Evolutionary conservation across 1,140 invertebrate species (phyloP).

Genomic region (Sitobion miscanthi): DNA sequence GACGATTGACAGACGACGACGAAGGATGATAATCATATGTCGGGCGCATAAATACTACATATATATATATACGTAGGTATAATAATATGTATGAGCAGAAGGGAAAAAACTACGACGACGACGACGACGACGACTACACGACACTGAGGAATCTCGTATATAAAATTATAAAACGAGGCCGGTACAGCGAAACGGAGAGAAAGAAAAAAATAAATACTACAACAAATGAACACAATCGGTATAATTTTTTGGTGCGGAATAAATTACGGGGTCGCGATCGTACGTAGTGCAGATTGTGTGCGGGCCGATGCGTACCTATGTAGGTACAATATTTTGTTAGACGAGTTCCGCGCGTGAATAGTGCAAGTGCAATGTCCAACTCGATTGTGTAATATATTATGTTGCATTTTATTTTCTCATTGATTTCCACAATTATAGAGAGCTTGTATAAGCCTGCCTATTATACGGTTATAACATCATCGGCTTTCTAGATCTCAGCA

Average conservation of each 20-base stretch:
- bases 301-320: not conserved
- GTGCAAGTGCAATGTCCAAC: too few relatives aligned
- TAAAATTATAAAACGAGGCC: slow-evolving; percentile 29
- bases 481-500: not conserved
- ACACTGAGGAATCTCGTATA: slow-evolving; percentile 51
- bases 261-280: not conserved
- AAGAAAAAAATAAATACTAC: slow-evolving; percentile 1
- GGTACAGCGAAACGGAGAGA: slow-evolving; percentile 15
- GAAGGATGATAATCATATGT: slow-evolving; percentile 50
- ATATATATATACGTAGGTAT: not conserved
- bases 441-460: not conserved
- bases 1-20: slow-evolving; percentile 43
- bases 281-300: not conserved
- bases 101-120: slow-evolving; percentile 27
- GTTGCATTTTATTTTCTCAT: not conserved
- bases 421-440: not conserved
- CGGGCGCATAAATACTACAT: slow-evolving; percentile 50
- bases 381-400: not conserved
- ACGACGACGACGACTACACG: slow-evolving; percentile 8
- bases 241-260: slow-evolving; percentile 43
- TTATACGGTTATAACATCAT: not conserved
- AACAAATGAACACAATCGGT: slow-evolving; percentile 23
- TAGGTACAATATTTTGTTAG: not conserved
- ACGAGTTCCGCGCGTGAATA: not conserved
- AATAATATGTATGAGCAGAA: slow-evolving; percentile 13